Conservation (phyloP, 2,888 invertebrate species). For the Terebella lapidaria region DNA sequence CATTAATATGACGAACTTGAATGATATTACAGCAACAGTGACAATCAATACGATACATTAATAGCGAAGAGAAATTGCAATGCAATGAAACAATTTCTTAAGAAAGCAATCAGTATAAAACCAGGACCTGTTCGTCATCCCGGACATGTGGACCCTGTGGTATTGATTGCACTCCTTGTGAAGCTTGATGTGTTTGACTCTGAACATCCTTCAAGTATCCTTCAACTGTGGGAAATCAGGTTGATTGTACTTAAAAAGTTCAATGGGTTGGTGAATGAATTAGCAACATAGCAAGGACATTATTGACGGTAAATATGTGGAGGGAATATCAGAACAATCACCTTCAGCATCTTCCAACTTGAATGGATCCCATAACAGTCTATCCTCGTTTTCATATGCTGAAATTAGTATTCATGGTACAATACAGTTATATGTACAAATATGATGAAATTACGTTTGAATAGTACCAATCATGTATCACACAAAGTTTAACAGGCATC, state of each 20-base stretch:
- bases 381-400: conserved; percentile 73
- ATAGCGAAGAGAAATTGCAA: too few species aligned
- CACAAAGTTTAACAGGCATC: too few species aligned
- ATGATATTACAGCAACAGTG: too few species aligned
- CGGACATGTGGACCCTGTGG: conserved; percentile 69
- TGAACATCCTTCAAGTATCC: conserved; percentile 66
- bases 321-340: conserved; percentile 17
- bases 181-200: conserved; percentile 47
- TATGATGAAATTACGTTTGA: neutral
- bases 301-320: too few species aligned
- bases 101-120: too few species aligned
- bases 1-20: too few species aligned
- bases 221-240: conserved; percentile 60
- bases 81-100: too few species aligned
- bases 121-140: conserved; percentile 61
- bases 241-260: neutral
- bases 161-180: conserved; percentile 60
- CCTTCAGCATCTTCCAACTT: conserved; percentile 58
- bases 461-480: too few species aligned
- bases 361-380: conserved; percentile 86
- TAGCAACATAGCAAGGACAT: too few species aligned
- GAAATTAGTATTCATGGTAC: conserved; percentile 12
- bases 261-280: too few species aligned
- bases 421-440: neutral
- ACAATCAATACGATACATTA: too few species aligned